Conservation (phyloP, 2,797 vertebrate genomes). For the Streptopelia turtur region DNA sequence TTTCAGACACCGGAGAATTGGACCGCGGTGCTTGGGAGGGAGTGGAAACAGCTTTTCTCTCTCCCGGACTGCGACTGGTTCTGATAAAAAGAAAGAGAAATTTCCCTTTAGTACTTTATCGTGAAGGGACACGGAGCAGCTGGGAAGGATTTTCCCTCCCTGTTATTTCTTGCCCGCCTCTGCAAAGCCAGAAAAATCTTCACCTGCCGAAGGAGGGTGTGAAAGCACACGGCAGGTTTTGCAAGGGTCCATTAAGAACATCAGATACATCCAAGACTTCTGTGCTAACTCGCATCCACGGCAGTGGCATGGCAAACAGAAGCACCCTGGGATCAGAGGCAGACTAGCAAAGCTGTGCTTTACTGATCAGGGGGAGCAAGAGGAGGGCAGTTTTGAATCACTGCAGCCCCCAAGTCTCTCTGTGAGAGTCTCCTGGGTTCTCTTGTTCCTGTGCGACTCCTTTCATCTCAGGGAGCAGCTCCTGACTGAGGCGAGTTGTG, state of each 20-base stretch:
- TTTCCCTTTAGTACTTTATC: not conserved
- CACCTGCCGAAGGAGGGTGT: not conserved
- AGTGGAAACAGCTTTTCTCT: not conserved
- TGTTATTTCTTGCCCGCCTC: not conserved
- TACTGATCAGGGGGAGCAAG: not conserved
- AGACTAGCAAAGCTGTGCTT: not conserved
- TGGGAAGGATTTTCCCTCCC: not conserved
- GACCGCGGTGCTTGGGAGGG: accelerated
- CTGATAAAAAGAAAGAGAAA: not conserved
- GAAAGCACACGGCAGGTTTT: not conserved
- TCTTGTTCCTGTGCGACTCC: not conserved
- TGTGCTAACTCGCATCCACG: not conserved
- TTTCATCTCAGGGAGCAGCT: not conserved
- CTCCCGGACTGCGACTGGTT: accelerated
- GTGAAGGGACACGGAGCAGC: not conserved
- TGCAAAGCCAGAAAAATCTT: not conserved
- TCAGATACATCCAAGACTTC: not conserved
- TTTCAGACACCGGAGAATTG: not conserved
- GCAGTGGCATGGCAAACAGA: not conserved
- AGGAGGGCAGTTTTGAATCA: not conserved
- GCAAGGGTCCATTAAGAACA: not conserved
- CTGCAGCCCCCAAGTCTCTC: not conserved
- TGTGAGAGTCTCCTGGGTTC: not conserved
- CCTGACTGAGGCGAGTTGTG: not conserved
- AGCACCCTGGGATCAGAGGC: not conserved